Base-by-base conservation (phyloP, 2,113 vertebrate genomes). In the Aspidoscelis tigris region DNA sequence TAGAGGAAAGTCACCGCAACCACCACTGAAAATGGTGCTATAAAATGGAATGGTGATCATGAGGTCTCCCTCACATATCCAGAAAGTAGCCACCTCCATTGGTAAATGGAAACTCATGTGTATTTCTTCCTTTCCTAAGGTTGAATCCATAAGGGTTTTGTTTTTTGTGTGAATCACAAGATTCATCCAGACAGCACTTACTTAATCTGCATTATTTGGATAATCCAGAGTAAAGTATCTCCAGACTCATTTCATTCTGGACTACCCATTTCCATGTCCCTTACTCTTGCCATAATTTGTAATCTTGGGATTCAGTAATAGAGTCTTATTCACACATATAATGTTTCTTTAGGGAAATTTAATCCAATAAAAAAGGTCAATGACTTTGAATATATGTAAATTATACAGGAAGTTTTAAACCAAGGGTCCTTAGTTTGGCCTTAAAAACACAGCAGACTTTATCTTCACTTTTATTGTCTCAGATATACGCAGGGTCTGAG, bases 331-430 rank as follows among this genome's bases (percentile, higher is more conserved):
- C 8, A 6, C 76, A 85, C 88, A 16, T 20, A 0, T 39, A 86
- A 11, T 16, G 16, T 85, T 94, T 80, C 58, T 79, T 81, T 41
- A 43, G 2, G 81, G 88, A 86, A 87, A 87, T 83, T 26, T 55
- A 92, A 79, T 12, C 87, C 88, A 90, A 90, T 88, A 86, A 89
- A 90, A 87, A 58, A 89, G 78, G 71, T 82, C 21, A 50, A 73
- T 72, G 73, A 80, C 55, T 82, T 0, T 84, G 78, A 87, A 86
- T 87, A 86, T 84, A 55, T 76, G 75, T 88, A 87, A 87, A 85
- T 91, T 89, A 83, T 66, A 89, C 78, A 0, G 4, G 88, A 80
- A 86, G 84, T 39, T 86, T 87, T 22, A 18, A 90, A 84, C 79
- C 91, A 65, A 87, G 88, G 24, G 33, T 92, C 41, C 7, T 33